These are phyloP conservation scores for Perithous albicinctus DNA, from an alignment of 2,888 invertebrate species.

Conservation along the genomic window DNA sequence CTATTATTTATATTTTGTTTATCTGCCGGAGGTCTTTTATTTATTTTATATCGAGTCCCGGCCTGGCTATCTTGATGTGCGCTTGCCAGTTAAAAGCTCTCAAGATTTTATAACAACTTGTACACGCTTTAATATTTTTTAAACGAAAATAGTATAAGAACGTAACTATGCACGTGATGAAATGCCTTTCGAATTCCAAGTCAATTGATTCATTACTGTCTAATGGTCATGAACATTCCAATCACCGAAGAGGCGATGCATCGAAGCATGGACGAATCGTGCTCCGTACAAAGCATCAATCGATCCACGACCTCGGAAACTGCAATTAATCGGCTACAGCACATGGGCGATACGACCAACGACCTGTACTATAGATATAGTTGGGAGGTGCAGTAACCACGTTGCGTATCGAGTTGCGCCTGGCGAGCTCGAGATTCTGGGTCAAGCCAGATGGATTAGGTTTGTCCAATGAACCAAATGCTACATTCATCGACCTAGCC, in stretches of 20 bases:
- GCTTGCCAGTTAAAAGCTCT: too few relatives aligned
- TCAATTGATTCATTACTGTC: neutral
- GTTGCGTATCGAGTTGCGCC: constrained; percentile 25
- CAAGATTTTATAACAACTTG: too few relatives aligned
- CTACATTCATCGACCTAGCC: constrained; percentile 8
- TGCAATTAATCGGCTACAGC: constrained; percentile 55
- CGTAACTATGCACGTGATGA: too few relatives aligned
- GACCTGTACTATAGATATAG: constrained; percentile 27
- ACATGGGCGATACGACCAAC: constrained; percentile 42
- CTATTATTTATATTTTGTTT: too few relatives aligned
- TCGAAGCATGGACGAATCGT: neutral
- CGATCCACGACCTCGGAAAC: constrained; percentile 47
- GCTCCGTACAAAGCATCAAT: constrained; percentile 33
- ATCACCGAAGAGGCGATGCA: constrained; percentile 6
- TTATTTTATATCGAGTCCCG: too few relatives aligned
- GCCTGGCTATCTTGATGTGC: too few relatives aligned
- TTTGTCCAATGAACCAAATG: constrained; percentile 63
- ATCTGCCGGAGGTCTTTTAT: too few relatives aligned
- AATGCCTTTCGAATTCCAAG: neutral
- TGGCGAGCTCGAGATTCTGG: constrained; percentile 70
- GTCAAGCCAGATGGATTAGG: constrained; percentile 76
- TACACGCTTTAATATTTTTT: too few relatives aligned
- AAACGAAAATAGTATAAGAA: too few relatives aligned
- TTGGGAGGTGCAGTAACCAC: constrained; percentile 47
- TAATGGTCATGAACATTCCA: neutral